phyloP scores from a whole-genome alignment of 2,113 vertebrate species.

The Lutjanus erythropterus region DNA sequence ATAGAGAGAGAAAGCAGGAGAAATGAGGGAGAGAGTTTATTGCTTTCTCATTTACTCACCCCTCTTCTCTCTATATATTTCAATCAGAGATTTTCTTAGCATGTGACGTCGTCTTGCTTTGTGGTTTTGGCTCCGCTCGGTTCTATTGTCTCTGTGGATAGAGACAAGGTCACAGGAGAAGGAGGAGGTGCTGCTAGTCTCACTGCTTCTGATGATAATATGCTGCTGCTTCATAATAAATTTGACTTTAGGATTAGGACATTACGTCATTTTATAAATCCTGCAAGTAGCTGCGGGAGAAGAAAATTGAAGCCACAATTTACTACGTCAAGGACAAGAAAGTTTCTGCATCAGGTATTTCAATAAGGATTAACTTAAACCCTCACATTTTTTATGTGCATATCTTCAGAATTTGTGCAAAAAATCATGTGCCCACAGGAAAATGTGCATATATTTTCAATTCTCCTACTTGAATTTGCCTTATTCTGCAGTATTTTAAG shows the following conservation, averaged over 20 bases:
- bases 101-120: constrained; percentile 14
- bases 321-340: constrained; percentile 15
- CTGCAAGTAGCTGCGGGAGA: constrained; percentile 32
- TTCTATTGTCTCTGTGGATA: constrained; percentile 27
- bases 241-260: constrained; percentile 52
- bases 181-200: background rate
- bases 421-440: background rate
- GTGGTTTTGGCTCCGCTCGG: constrained; percentile 10
- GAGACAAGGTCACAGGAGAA: constrained; percentile 53
- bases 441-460: background rate
- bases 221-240: constrained; percentile 27
- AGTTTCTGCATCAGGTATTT: constrained; percentile 33
- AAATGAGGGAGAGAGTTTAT: background rate
- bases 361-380: constrained; percentile 28
- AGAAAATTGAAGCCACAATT: constrained; percentile 38
- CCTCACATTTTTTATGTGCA: background rate
- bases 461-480: background rate
- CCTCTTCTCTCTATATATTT: constrained; percentile 30
- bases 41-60: constrained; percentile 18
- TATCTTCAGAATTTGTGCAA: constrained; percentile 17
- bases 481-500: background rate
- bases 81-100: constrained; percentile 7
- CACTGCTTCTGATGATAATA: constrained; percentile 34
- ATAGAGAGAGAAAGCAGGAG: background rate
- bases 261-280: constrained; percentile 41